A percentile compares a stretch with the other conserved stretches of the same genome.
Conservation (phyloP, 2,888 invertebrate species). For the Tiphia femorata region DNA sequence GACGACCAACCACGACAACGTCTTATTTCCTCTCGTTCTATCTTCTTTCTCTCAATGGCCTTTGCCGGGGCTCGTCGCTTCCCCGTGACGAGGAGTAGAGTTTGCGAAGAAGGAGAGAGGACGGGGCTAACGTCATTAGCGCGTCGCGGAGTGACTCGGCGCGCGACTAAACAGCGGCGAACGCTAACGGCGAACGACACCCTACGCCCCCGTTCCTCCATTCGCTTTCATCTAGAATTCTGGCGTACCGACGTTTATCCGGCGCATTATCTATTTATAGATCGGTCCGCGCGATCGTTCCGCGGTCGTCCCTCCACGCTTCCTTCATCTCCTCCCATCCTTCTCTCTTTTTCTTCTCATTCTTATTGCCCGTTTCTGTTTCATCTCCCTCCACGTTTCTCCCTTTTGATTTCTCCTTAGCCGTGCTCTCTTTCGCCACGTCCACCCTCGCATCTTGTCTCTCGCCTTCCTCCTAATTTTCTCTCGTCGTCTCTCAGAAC, state of each 20-base stretch:
- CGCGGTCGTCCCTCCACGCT: slow-evolving; percentile 1
- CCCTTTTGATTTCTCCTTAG: too few species aligned
- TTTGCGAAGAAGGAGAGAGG: too few species aligned
- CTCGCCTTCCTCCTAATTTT: too few species aligned
- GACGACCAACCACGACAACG: too few species aligned
- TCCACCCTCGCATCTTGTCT: too few species aligned
- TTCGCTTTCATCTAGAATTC: slow-evolving; percentile 50
- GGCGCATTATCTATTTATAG: slow-evolving; percentile 61
- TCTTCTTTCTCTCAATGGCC: slow-evolving; percentile 9
- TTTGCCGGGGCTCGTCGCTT: too few species aligned
- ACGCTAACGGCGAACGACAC: not conserved
- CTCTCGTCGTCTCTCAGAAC: too few species aligned
- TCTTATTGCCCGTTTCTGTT: too few species aligned
- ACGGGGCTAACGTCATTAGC: slow-evolving; percentile 43
- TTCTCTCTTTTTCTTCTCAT: slow-evolving; percentile 1
- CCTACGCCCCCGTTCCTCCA: slow-evolving; percentile 17
- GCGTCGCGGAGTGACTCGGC: slow-evolving; percentile 29
- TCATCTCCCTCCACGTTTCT: too few species aligned
- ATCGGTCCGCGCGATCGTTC: slow-evolving; percentile 28
- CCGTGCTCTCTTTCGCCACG: too few species aligned
- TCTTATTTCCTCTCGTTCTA: not conserved
- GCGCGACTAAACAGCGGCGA: not conserved
- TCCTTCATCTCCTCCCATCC: not conserved
- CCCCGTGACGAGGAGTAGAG: too few species aligned
- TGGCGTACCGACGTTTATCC: slow-evolving; percentile 51